Percentiles rank a stretch among this genome's conserved stretches.
These are phyloP conservation scores for Tragelaphus imberbis DNA, from an alignment of 2,113 vertebrate species.

Conservation along the genomic window DNA sequence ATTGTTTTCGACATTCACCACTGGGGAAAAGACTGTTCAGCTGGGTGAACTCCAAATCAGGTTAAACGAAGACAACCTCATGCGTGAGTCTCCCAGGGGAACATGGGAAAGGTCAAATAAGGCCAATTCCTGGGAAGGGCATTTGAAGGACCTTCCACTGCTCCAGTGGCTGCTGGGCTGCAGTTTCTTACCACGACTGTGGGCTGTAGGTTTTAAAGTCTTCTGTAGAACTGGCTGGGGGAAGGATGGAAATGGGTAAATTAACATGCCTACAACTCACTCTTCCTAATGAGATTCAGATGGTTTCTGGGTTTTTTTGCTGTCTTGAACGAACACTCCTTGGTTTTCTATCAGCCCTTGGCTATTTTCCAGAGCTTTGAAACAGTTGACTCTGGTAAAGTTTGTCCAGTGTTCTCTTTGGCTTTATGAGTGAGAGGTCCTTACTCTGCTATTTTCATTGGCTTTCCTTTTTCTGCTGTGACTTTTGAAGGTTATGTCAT, in stretches of 20 bases:
- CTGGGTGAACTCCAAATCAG: neutral
- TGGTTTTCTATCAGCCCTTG: neutral
- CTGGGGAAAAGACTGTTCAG: neutral
- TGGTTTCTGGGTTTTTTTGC: neutral
- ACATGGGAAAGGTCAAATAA: accelerated
- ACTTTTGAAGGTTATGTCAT: neutral
- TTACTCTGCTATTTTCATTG: accelerated
- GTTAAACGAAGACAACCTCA: neutral
- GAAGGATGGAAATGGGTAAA: accelerated
- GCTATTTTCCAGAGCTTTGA: neutral
- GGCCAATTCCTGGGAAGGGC: accelerated
- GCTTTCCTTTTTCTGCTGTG: neutral
- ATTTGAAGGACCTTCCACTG: neutral
- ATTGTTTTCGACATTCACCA: neutral
- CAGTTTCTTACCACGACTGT: accelerated
- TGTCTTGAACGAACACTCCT: neutral
- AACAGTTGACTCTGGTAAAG: neutral
- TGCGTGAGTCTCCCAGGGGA: neutral
- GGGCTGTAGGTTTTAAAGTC: neutral
- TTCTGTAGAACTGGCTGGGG: neutral
- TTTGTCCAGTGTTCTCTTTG: neutral
- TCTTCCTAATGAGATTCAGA: too few species aligned
- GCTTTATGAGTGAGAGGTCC: neutral
- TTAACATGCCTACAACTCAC: too few species aligned
- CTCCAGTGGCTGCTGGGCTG: accelerated